Percentiles rank a stretch among this genome's conserved stretches.
Evolutionary conservation across 2,113 vertebrate genomes (phyloP).

Genomic region (Circaetus gallicus): DNA sequence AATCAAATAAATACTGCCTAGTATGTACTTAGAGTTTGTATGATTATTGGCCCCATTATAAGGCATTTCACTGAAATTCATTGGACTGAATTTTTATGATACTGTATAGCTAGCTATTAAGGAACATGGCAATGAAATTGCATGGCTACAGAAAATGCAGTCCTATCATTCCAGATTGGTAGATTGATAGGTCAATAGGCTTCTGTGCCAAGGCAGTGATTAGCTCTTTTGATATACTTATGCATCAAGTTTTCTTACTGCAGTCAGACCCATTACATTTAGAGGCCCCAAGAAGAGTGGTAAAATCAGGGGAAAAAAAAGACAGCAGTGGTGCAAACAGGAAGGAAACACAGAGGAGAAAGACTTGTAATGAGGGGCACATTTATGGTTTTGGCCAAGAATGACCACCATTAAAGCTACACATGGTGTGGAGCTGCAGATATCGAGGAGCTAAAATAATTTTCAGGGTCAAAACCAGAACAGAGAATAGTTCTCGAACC

Average conservation of each 20-base stretch:
- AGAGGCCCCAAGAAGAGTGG: background rate
- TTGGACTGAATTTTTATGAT: background rate
- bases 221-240: background rate
- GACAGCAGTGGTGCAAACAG: background rate
- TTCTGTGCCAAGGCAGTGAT: background rate
- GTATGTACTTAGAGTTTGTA: background rate
- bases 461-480: background rate
- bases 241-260: background rate
- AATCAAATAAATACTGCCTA: slow-evolving; percentile 16
- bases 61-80: background rate
- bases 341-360: background rate
- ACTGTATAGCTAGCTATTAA: background rate
- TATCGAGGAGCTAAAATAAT: background rate
- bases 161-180: background rate
- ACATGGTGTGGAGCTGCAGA: background rate
- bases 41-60: background rate
- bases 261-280: background rate
- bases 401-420: background rate
- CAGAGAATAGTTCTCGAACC: background rate
- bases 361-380: background rate
- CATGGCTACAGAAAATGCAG: background rate
- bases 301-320: background rate
- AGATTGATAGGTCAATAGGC: background rate
- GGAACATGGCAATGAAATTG: background rate
- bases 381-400: background rate